phyloP scores from a whole-genome alignment of 1,140 invertebrate genomes.

The Coelopa frigida region DNA sequence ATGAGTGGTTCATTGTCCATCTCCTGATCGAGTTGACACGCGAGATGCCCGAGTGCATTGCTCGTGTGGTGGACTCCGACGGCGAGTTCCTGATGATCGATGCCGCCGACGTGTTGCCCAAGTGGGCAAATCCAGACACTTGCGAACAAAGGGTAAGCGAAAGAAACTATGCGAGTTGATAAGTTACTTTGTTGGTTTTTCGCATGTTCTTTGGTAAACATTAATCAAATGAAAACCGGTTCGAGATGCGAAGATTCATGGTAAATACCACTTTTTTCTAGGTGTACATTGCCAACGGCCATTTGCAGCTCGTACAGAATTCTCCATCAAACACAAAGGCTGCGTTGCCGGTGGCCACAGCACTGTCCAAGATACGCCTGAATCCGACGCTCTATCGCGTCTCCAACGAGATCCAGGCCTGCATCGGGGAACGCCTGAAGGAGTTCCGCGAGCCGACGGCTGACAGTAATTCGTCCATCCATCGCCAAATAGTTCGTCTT shows the following conservation, averaged over 20 bases:
- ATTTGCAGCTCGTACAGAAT: constrained; percentile 62
- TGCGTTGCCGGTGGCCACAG: constrained; percentile 49
- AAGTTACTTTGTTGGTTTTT: background rate
- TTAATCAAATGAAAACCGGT: background rate
- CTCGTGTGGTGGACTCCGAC: constrained; percentile 76
- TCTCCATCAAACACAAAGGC: constrained; percentile 45
- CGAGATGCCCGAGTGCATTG: constrained; percentile 61
- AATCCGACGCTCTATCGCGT: constrained; percentile 57
- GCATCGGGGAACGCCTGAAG: constrained; percentile 49
- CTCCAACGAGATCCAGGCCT: constrained; percentile 56
- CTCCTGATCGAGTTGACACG: constrained; percentile 70
- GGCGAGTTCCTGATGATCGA: constrained; percentile 93
- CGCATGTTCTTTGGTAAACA: background rate
- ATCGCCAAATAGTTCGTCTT: constrained; percentile 69
- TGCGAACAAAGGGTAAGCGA: constrained; percentile 67
- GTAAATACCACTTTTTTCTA: constrained; percentile 30
- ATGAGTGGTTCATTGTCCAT: constrained; percentile 93
- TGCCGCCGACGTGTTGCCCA: constrained; percentile 77
- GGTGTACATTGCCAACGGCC: constrained; percentile 61
- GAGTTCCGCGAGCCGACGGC: constrained; percentile 53
- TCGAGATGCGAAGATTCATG: background rate
- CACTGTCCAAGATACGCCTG: constrained; percentile 53
- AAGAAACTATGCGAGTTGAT: background rate
- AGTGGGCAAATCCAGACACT: constrained; percentile 74
- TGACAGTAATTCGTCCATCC: constrained; percentile 53